Evolutionary conservation across 2,797 vertebrate species (phyloP), one percentile per base, ranked within the genome.

Genomic region (Spinus pinus): DNA sequence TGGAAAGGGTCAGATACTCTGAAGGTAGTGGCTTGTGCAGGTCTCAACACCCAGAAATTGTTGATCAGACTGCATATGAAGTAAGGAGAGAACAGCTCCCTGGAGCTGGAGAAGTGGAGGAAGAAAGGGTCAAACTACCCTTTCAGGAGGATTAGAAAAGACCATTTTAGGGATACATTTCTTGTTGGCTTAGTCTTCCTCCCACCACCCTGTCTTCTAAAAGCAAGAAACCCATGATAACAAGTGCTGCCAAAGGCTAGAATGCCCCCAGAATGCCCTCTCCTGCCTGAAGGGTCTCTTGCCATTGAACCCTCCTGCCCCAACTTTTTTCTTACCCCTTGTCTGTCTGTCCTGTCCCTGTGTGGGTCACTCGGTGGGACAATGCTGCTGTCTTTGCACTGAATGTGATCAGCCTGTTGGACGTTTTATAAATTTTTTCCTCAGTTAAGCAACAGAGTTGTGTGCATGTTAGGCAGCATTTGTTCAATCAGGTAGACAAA

Each of bases 401-500:
- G 3, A 7, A 37, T 23, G 4, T 10, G 35, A 16, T 61, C 50
- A 30, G n/a, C 8, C 33, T 20, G 64, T 16, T 78, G 50, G 47
- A 33, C 7, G 0, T 16, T 65, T 39, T 75, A 44, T 46, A 39
- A 82, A n/a, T 0, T 0, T 65, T 92, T 80, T 74, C 81, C 81
- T 64, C 23, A 20, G 41, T 81, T 75, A 81, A 88, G 44, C 58
- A 75, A 30, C 42, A 13, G 7, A 2, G 42, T 53, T 93, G 69
- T 83, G 77, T 44, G 51, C 9, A 12, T 0, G 5, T 53, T 46
- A 78, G 74, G 70, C 85, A 81, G 78, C 77, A 5, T 25, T 88
- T 83, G 47, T 80, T 94, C 0, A 0, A 61, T 95, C 46, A 25
- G 75, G 49, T 89, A 86, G 81, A 85, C 83, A 94, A 81, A 90